Percentiles rank a stretch among this genome's conserved stretches.
These are phyloP conservation scores for Tenualosa thibaudeaui DNA, from an alignment of 2,797 vertebrate genomes.

Conservation along the genomic window DNA sequence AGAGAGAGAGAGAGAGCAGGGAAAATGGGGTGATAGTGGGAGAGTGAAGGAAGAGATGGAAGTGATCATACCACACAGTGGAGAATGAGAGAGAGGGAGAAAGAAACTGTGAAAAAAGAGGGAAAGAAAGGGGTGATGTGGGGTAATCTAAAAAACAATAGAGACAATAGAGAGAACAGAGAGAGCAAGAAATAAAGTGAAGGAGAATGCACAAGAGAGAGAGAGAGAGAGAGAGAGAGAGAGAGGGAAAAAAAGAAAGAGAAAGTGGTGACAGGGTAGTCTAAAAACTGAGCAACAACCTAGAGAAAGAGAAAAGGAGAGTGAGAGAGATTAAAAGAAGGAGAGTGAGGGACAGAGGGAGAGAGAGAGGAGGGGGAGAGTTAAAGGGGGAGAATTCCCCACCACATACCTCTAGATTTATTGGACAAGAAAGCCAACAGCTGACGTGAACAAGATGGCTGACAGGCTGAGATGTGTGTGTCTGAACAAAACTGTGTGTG, in stretches of 20 bases:
- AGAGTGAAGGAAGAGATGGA: background rate
- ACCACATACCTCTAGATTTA: slow-evolving; percentile 23
- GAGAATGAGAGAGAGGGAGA: background rate
- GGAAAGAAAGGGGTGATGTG: background rate
- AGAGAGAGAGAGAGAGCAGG: background rate
- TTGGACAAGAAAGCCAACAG: slow-evolving; percentile 21
- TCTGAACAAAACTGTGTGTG: background rate
- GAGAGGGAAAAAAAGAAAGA: background rate
- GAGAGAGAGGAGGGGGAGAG: too few relatives aligned
- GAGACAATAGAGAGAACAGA: background rate
- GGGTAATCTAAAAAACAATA: too few relatives aligned
- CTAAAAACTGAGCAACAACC: background rate
- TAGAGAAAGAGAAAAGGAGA: background rate
- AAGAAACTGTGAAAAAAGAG: background rate
- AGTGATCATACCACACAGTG: too few relatives aligned
- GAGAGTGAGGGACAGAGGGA: background rate
- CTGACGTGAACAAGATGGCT: slow-evolving; percentile 25
- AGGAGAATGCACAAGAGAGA: background rate
- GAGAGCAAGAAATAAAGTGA: background rate
- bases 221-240: background rate
- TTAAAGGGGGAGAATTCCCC: background rate
- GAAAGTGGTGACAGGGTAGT: too few relatives aligned
- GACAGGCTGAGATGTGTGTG: background rate
- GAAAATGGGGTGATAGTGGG: slow-evolving; percentile 29
- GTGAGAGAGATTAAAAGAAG: background rate